These are phyloP conservation scores for Monochamus alternatus DNA, from an alignment of 2,888 invertebrate species.

Conservation along the genomic window DNA sequence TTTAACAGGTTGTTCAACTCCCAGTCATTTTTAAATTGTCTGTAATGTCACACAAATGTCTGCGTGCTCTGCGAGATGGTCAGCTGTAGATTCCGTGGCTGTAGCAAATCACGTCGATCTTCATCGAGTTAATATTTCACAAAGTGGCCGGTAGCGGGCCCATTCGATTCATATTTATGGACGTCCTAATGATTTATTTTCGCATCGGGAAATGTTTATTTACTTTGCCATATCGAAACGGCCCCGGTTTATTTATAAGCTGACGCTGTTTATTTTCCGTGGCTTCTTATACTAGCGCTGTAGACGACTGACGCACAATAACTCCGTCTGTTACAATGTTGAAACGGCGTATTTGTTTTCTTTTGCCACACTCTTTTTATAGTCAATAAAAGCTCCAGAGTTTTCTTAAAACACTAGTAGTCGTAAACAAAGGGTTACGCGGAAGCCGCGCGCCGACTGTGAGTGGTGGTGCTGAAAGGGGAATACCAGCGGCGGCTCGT, in stretches of 20 bases:
- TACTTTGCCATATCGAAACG: slow-evolving; percentile 51
- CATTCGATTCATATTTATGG: slow-evolving; percentile 46
- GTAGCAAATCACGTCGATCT: too few species aligned
- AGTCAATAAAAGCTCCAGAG: slow-evolving; percentile 23
- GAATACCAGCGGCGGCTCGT: too few species aligned
- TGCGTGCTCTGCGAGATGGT: too few species aligned
- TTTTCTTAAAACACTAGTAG: not conserved
- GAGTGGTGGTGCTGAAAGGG: too few species aligned
- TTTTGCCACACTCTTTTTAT: slow-evolving; percentile 20
- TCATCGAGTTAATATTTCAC: not conserved
- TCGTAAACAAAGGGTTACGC: not conserved
- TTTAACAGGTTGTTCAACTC: too few species aligned
- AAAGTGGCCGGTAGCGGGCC: slow-evolving; percentile 4
- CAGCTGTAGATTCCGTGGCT: too few species aligned
- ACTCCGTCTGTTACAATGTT: slow-evolving; percentile 36
- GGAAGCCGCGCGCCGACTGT: not conserved
- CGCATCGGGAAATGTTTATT: slow-evolving; percentile 61
- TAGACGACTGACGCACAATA: slow-evolving; percentile 28
- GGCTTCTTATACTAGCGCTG: slow-evolving; percentile 45
- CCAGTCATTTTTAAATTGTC: too few species aligned
- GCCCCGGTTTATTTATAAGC: slow-evolving; percentile 50
- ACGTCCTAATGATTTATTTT: slow-evolving; percentile 64
- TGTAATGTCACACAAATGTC: too few species aligned
- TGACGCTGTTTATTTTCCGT: slow-evolving; percentile 47
- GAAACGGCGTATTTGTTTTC: slow-evolving; percentile 20